Base-by-base conservation (phyloP, 1,140 invertebrate genomes). In the Drusus annulatus region DNA sequence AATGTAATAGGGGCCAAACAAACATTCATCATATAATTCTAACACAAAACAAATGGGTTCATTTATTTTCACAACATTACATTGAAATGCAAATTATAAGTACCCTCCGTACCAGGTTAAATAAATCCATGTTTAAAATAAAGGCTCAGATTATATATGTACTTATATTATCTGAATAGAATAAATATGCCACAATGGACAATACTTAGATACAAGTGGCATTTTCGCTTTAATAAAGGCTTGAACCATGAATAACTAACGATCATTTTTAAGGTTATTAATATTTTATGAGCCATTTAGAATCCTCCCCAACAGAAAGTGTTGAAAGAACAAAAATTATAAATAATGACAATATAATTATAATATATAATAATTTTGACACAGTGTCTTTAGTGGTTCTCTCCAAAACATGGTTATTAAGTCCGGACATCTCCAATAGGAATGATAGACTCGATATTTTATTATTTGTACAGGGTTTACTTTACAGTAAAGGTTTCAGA, bases 1-100 rank as follows among this genome's bases (percentile, higher is more conserved):
- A 71, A 71, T 71, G 68, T 71, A 71, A 71, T 71, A 45, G 10
- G n/a, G 45, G 19, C 19, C 25, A 15, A 71, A 71, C 68, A 19
- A 71, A 71, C 68, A 71, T 54, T 21, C 68, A 45, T 13, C 50
- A 50, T 16, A 13, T 56, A 10, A 54, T 54, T 28, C 25, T 25
- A 58, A 60, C 56, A 75, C 73, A 58, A 75, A 73, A 75, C 56
- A 75, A 16, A 45, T 13, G 36, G 31, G 31, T 36, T 36, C 25
- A n/a, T 65, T 36, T 31, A 65, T 73, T 52, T 75, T 19, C 28
- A 74, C 69, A 75, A 75, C 73, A 58, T 36, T 52, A 71, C 36
- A 71, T 71, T 71, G 45, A 19, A 71, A 71, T 36, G 25, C 23
- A 21, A 68, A 50, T 15, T 68, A 68, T n/a, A 68, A 68, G 31